phyloP scores from a whole-genome alignment of 2,888 invertebrate species.

The Lutraria lutraria region DNA sequence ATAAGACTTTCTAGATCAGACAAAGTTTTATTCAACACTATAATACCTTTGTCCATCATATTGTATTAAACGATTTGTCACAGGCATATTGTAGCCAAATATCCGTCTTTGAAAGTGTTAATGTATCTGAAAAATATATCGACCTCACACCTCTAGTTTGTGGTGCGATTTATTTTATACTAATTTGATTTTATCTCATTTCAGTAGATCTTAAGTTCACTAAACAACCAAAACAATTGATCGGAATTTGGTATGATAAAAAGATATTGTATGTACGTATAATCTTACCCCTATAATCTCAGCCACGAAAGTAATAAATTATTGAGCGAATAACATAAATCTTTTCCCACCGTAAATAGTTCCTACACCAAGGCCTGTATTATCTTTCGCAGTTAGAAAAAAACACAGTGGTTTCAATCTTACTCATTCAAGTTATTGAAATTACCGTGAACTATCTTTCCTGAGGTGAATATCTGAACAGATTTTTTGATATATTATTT shows the following conservation, averaged over 20 bases:
- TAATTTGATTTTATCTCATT: slow-evolving; percentile 26
- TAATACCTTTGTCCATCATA: slow-evolving; percentile 44
- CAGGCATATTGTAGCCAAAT: slow-evolving; percentile 30
- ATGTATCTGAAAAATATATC: slow-evolving; percentile 44
- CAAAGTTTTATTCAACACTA: slow-evolving; percentile 50
- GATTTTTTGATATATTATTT: slow-evolving; percentile 1
- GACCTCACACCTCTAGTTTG: slow-evolving; percentile 40
- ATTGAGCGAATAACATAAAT: slow-evolving; percentile 26
- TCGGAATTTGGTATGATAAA: slow-evolving; percentile 49
- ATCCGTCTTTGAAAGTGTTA: slow-evolving; percentile 35
- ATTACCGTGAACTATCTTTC: neutral
- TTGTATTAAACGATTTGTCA: slow-evolving; percentile 45
- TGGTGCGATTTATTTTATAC: slow-evolving; percentile 13
- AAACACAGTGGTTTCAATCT: slow-evolving; percentile 18
- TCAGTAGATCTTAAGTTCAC: slow-evolving; percentile 2
- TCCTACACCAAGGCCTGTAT: slow-evolving; percentile 24
- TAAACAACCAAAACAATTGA: slow-evolving; percentile 41
- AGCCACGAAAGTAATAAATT: slow-evolving; percentile 42
- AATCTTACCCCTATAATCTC: slow-evolving; percentile 35
- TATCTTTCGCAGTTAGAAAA: slow-evolving; percentile 22
- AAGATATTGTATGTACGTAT: slow-evolving; percentile 30
- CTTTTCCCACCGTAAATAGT: slow-evolving; percentile 37
- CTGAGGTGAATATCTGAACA: neutral
- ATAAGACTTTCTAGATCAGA: slow-evolving; percentile 50
- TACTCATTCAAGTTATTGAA: slow-evolving; percentile 11